Percentiles rank a stretch among this genome's conserved stretches.
phyloP scores from a whole-genome alignment of 2,797 vertebrate species.

The Tokudaia tokunoshimensis region DNA sequence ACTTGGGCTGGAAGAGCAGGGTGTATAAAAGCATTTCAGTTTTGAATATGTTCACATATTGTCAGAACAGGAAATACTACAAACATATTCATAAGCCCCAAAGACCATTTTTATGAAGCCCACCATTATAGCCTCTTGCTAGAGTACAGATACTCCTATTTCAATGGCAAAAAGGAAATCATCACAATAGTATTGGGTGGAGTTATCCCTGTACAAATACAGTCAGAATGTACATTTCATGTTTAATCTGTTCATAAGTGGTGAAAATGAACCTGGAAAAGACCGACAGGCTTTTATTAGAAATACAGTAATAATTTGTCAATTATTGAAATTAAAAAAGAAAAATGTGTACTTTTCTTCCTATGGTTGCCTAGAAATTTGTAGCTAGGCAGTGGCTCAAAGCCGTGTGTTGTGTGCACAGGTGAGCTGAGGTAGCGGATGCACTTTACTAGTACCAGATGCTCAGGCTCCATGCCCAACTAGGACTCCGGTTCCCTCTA shows the following conservation, averaged over 20 bases:
- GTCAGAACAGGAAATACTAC: conserved; percentile 71
- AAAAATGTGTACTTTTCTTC: not conserved
- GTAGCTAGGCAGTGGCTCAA: not conserved
- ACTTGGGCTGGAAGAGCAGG: conserved; percentile 71
- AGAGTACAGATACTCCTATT: not conserved
- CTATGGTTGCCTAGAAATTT: not conserved
- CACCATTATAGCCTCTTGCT: conserved; percentile 26
- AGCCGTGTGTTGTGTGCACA: not conserved
- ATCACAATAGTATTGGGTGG: not conserved
- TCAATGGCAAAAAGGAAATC: not conserved
- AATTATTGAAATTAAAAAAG: conserved; percentile 14
- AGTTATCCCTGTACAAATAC: not conserved
- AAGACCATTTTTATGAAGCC: not conserved
- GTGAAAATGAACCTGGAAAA: conserved; percentile 8
- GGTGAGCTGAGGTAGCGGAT: not conserved
- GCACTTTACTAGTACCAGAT: not conserved
- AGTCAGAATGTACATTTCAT: not conserved
- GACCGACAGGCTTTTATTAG: not conserved
- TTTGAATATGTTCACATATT: conserved; percentile 58
- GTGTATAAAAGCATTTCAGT: conserved; percentile 70
- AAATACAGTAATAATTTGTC: not conserved
- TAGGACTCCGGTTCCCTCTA: not conserved
- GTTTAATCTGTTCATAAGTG: not conserved
- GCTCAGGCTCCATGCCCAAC: not conserved
- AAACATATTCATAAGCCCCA: conserved; percentile 47